A percentile compares a stretch with the other conserved stretches of the same genome.
phyloP scores from a whole-genome alignment of 2,113 vertebrate genomes.

The Lycaon pictus region DNA sequence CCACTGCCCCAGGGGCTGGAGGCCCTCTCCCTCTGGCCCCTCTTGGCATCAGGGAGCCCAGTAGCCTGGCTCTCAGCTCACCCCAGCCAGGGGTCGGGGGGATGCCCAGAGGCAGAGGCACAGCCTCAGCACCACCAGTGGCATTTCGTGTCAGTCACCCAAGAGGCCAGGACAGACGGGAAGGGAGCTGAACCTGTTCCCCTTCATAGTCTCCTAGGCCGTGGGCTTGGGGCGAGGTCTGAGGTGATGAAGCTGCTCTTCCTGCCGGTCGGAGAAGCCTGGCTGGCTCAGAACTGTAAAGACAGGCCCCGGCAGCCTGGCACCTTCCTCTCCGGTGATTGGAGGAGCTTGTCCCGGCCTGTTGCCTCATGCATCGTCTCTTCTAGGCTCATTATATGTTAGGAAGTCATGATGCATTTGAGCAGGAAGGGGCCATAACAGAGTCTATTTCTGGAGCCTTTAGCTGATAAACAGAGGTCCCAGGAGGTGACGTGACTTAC shows the following conservation, averaged over 20 bases:
- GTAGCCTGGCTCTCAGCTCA: neutral
- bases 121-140: neutral
- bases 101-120: neutral
- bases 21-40: neutral
- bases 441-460: neutral
- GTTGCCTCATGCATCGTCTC: neutral
- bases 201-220: neutral
- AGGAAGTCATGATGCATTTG: neutral
- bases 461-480: neutral
- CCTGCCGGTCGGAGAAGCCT: neutral
- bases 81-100: neutral
- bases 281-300: neutral
- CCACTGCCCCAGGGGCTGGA: neutral
- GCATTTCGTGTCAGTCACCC: neutral
- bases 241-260: neutral
- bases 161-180: neutral
- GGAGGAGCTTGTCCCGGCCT: neutral
- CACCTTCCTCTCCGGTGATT: neutral
- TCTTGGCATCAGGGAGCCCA: neutral
- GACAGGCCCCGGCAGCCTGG: neutral
- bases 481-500: neutral
- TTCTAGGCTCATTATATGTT: neutral
- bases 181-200: neutral
- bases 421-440: neutral
- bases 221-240: neutral